A percentile compares a stretch with the other conserved stretches of the same genome.
Evolutionary conservation across 2,888 invertebrate genomes (phyloP).

Genomic region (Plagodis dolabraria): DNA sequence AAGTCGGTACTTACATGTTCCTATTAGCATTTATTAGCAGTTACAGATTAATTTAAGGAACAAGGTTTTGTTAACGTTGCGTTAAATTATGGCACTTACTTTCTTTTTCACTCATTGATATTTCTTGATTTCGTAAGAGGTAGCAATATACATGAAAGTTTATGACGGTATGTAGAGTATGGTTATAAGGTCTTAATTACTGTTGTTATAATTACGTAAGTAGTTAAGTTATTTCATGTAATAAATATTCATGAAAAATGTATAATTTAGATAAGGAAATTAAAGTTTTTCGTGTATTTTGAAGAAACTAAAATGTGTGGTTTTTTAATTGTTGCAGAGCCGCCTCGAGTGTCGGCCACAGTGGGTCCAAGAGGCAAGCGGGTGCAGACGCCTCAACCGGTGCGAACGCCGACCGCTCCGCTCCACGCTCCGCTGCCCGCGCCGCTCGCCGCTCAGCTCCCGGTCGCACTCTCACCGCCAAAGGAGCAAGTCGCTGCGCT

Average conservation of each 20-base stretch:
- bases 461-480: conserved; percentile 46
- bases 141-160: conserved; percentile 7
- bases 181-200: conserved; percentile 18
- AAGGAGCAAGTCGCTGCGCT: conserved; percentile 69
- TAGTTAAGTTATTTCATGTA: conserved; percentile 13
- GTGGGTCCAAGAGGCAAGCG: conserved; percentile 76
- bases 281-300: not conserved
- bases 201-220: conserved; percentile 15
- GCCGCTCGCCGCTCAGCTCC: conserved; percentile 38
- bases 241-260: conserved; percentile 13
- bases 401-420: conserved; percentile 57
- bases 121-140: conserved; percentile 14
- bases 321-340: conserved; percentile 57
- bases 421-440: conserved; percentile 43
- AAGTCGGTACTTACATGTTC: conserved; percentile 24
- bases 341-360: conserved; percentile 72
- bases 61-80: conserved; percentile 15
- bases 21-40: conserved; percentile 28
- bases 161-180: conserved; percentile 10
- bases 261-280: conserved; percentile 1
- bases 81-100: conserved; percentile 9
- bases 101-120: conserved; percentile 16
- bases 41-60: conserved; percentile 24
- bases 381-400: conserved; percentile 71
- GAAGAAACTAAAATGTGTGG: not conserved